Evolutionary conservation across 2,888 invertebrate genomes (phyloP), one percentile per base, ranked within the genome.

Genomic region (Cryptophagus acutangulus): DNA sequence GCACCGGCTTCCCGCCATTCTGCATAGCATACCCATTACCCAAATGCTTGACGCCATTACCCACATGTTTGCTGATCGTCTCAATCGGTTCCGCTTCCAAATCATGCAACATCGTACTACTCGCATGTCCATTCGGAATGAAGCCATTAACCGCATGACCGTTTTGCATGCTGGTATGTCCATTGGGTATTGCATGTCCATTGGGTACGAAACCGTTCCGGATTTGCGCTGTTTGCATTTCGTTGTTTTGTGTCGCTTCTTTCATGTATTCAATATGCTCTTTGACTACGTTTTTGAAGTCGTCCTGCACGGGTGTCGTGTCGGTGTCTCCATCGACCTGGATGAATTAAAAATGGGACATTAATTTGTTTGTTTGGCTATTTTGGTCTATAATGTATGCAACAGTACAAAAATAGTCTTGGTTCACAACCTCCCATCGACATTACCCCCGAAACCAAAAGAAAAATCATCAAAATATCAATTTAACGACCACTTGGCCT

Each of bases 281-380:
- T 12, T 78, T 71, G 16, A 88, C 73, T 0, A 83, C 78, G 16
- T 78, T 74, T 36, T 80, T 78, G 67, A 89, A 89, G 62, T 88
- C 87, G 16, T 79, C 74, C 58, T 87, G 85, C 0, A 90, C 89
- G 4, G 82, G 81, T 0, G 77, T 70, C 4, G 83, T 79, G 57
- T 90, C 89, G 0, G 90, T 88, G 57, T 90, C 90, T 0, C 90
- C 90, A 59, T 90, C 90, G 42, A 90, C 84, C 88, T 87, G 40
- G 28, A 52, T 26, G 20, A n/a, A 26, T 13, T 20, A 20, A 20
- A 20, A 20, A 8, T 20, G 9, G 20, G 15, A 31, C 15, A n/a
- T 9, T 28, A 10, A 28, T 10, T 5, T 6, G 17, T 17, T 34
- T 33, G 4, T 33, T 14, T 34, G 18, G 16, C 4, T 3, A 16